Conservation (phyloP, 2,797 vertebrate species). For the Glossophaga mutica region DNA sequence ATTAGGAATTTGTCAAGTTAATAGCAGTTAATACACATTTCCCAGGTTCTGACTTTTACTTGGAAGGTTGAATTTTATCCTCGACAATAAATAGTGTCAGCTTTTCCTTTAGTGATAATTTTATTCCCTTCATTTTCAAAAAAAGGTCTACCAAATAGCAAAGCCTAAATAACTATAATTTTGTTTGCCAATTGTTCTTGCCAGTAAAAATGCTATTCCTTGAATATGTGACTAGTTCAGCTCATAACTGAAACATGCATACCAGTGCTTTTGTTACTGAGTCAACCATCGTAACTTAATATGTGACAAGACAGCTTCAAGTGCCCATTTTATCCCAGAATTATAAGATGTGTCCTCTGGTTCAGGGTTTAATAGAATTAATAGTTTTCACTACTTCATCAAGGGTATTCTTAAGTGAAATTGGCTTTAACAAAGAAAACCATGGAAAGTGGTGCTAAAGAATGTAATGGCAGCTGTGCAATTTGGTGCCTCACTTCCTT, state of each 20-base stretch:
- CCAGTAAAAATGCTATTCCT: not conserved
- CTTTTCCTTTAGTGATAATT: not conserved
- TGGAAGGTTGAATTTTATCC: not conserved
- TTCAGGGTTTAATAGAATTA: not conserved
- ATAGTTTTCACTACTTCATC: not conserved
- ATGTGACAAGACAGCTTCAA: not conserved
- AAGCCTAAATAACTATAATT: not conserved
- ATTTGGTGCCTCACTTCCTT: not conserved
- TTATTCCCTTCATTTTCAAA: not conserved
- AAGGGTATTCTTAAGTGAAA: not conserved
- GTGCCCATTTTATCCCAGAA: not conserved
- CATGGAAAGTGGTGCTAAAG: not conserved
- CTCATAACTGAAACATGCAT: not conserved
- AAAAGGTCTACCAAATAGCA: not conserved
- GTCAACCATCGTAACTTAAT: not conserved
- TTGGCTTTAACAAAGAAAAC: not conserved
- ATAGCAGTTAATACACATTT: not conserved
- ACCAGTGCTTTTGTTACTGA: not conserved
- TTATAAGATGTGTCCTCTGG: not conserved
- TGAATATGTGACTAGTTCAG: not conserved
- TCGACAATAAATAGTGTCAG: not conserved
- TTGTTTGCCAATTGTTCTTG: not conserved
- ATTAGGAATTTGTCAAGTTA: not conserved
- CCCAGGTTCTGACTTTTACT: not conserved
- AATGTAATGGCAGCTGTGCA: accelerated